Evolutionary conservation across 2,113 vertebrate genomes (phyloP).

Genomic region (Galemys pyrenaicus): DNA sequence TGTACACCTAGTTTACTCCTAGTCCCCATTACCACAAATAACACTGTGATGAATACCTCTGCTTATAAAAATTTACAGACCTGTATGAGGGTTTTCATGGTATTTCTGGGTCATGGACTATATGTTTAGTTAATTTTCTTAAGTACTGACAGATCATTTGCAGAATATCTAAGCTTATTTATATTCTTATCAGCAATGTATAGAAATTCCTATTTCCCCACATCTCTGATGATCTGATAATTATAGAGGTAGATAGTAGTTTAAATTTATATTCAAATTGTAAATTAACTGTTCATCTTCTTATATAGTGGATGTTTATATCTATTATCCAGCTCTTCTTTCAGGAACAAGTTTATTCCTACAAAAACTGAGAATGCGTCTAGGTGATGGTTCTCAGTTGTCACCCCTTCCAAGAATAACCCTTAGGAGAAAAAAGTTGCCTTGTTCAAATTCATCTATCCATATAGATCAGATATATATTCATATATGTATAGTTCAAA

Average conservation of each 20-base stretch:
- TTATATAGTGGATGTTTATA: background rate
- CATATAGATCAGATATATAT: too few species aligned
- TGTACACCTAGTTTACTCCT: background rate
- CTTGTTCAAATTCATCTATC: background rate
- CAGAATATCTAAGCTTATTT: background rate
- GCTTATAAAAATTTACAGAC: background rate
- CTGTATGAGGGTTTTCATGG: background rate
- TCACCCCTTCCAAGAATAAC: background rate
- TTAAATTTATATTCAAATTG: background rate
- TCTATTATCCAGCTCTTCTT: background rate
- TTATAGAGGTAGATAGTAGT: background rate
- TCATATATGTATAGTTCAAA: too few species aligned
- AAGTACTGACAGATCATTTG: background rate
- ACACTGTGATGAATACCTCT: background rate
- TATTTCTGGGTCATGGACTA: background rate
- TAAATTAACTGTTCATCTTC: background rate
- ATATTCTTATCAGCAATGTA: background rate
- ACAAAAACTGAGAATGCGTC: background rate
- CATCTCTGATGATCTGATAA: background rate
- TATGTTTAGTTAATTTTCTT: slow-evolving; percentile 28
- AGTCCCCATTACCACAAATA: background rate
- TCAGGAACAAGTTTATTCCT: background rate
- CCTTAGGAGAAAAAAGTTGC: background rate
- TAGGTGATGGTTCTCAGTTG: background rate
- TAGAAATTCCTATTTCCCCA: background rate